Evolutionary conservation across 2,888 invertebrate species (phyloP).

Genomic region (Athalia rosae): DNA sequence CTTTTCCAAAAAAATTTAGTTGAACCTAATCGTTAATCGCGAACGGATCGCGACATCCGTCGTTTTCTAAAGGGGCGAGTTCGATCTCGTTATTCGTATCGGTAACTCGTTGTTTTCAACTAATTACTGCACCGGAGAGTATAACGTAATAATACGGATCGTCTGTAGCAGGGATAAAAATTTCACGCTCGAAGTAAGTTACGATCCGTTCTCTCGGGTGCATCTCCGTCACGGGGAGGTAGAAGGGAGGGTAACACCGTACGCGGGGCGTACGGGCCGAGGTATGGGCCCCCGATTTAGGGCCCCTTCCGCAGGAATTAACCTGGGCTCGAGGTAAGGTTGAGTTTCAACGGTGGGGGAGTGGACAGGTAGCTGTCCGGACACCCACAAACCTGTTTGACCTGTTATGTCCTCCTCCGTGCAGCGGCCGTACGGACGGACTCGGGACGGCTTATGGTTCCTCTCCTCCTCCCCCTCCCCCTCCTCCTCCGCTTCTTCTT

Average conservation of each 20-base stretch:
- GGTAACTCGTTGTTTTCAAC: too few relatives aligned
- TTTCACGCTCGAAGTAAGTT: constrained; percentile 5
- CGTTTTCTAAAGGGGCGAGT: too few relatives aligned
- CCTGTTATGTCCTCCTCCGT: constrained; percentile 65
- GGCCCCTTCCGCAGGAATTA: constrained; percentile 60
- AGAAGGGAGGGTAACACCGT: not conserved
- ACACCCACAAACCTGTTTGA: constrained; percentile 71
- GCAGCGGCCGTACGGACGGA: constrained; percentile 23
- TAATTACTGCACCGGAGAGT: not conserved
- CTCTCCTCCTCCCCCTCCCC: constrained; percentile 48
- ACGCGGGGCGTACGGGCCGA: constrained; percentile 24
- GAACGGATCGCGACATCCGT: too few relatives aligned
- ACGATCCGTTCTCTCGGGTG: constrained; percentile 23
- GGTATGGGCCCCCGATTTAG: constrained; percentile 34
- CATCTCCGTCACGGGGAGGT: constrained; percentile 9
- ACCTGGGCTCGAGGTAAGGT: constrained; percentile 49
- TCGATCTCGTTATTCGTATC: too few relatives aligned
- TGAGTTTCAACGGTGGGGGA: constrained; percentile 42
- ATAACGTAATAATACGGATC: not conserved
- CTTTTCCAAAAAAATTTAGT: too few relatives aligned
- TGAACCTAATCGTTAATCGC: too few relatives aligned
- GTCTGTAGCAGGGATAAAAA: not conserved
- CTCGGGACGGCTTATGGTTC: constrained; percentile 49
- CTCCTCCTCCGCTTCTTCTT: constrained; percentile 32
- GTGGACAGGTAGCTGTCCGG: constrained; percentile 65